These are phyloP conservation scores for Drosophila paranaensis DNA, from an alignment of 2,888 invertebrate species.

Conservation along the genomic window DNA sequence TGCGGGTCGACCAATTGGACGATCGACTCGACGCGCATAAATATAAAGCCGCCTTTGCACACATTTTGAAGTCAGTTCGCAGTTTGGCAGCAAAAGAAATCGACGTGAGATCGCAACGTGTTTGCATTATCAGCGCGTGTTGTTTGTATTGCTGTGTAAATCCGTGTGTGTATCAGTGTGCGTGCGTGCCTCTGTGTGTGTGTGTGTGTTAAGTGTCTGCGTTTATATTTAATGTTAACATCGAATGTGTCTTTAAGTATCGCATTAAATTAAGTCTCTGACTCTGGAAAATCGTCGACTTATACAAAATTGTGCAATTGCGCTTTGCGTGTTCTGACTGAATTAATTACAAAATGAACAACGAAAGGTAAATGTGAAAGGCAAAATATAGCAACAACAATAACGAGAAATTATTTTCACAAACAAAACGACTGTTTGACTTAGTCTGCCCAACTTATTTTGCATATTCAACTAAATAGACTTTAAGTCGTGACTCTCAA, in stretches of 20 bases:
- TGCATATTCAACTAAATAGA: conserved; percentile 28
- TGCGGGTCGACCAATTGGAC: conserved; percentile 37
- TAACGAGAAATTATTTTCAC: conserved; percentile 19
- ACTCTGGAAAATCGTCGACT: conserved; percentile 22
- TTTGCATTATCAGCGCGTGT: conserved; percentile 20
- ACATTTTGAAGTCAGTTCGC: conserved; percentile 54
- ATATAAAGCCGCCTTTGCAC: conserved; percentile 61
- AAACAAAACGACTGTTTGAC: conserved; percentile 22
- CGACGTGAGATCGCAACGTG: conserved; percentile 33
- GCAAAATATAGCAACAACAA: conserved; percentile 5
- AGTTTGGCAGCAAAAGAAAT: conserved; percentile 53
- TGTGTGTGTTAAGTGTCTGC: conserved; percentile 16
- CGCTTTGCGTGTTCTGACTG: conserved; percentile 42
- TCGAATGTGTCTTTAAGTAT: conserved; percentile 31
- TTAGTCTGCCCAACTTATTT: conserved; percentile 14
- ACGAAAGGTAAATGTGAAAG: conserved; percentile 61
- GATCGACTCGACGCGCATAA: conserved; percentile 48
- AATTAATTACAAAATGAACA: conserved; percentile 61
- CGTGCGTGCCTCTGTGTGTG: conserved; percentile 3
- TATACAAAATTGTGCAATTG: conserved; percentile 50
- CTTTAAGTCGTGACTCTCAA: conserved; percentile 31
- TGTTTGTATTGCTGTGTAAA: conserved; percentile 21
- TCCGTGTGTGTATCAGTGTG: background rate
- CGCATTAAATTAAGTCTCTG: conserved; percentile 41
- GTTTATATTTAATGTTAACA: conserved; percentile 20